Evolutionary conservation across 1,140 invertebrate species (phyloP), one percentile per base, ranked within the genome.

Genomic region (Cyphomyrmex costatus): DNA sequence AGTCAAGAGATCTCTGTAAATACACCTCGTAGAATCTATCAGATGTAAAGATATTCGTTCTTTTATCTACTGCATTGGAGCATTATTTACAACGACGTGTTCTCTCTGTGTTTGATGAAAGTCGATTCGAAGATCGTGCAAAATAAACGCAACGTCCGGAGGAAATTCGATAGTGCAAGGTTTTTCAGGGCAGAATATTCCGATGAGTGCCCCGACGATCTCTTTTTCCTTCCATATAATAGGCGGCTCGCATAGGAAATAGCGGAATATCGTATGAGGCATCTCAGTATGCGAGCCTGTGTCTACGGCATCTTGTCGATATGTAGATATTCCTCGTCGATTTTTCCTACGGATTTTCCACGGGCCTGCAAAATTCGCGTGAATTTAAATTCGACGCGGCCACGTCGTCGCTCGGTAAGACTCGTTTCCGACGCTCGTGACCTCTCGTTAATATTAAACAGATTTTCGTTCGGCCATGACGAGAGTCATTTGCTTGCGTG

Each of bases 311-410:
- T 60, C 82, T 89, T 90, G 86, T 90, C 92, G 91, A 93, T 92
- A 93, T 92, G 91, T 90, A 92, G 91, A 93, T 92, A 88, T 87
- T 92, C 71, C 60, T 66, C 66, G 73, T 83, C 87, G 78, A 76
- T 78, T 82, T 79, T 76, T 87, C 80, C 82, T 86, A 66, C 66
- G 87, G 88, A 88, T 89, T 89, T 92, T 89, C 46, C 66, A 68
- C 58, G 24, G 87, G 83, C 85, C 83, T 89, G 88, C 86, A 91
- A 93, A 93, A 93, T 92, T 93, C 92, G 88, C 89, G 86, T 87
- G 88, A 93, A 94, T 94, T 93, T 93, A 93, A 94, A 94, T 93
- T 94, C 92, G 89, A 91, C 78, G 85, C 91, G 89, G 88, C 80
- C 84, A 63, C 70, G 87, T 85, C 78, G 87, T 86, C 68, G 68